phyloP scores from a whole-genome alignment of 2,797 vertebrate species.

The Bryconaethiops microstoma region DNA sequence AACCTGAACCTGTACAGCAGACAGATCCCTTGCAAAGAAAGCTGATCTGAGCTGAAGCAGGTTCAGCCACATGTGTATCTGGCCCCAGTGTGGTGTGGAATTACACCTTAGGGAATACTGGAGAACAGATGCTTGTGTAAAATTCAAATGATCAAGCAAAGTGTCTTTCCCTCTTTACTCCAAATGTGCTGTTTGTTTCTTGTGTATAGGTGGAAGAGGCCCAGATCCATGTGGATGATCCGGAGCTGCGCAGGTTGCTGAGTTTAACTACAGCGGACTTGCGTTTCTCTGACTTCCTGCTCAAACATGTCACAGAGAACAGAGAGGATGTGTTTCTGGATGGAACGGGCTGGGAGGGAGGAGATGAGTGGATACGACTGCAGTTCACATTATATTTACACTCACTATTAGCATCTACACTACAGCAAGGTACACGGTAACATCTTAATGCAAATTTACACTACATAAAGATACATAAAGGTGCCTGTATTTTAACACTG shows the following conservation, averaged over 20 bases:
- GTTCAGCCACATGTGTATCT: not conserved
- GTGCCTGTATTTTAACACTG: too few species aligned
- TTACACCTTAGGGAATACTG: not conserved
- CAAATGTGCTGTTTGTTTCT: not conserved
- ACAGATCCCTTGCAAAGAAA: not conserved
- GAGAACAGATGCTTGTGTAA: too few species aligned
- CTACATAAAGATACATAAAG: too few species aligned
- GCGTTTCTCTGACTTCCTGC: slow-evolving; percentile 91
- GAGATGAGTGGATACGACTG: slow-evolving; percentile 97
- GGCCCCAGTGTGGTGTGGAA: not conserved
- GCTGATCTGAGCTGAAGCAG: not conserved
- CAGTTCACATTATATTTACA: slow-evolving; percentile 94
- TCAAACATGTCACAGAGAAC: slow-evolving; percentile 95
- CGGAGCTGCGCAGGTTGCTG: slow-evolving; percentile 87
- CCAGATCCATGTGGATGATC: slow-evolving; percentile 88
- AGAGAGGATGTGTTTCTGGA: slow-evolving; percentile 95
- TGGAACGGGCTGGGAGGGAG: slow-evolving; percentile 97
- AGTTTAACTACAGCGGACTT: slow-evolving; percentile 93
- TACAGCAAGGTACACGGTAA: slow-evolving; percentile 82
- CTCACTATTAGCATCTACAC: slow-evolving; percentile 85
- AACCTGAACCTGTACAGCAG: not conserved
- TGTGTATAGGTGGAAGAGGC: slow-evolving; percentile 88
- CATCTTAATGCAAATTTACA: slow-evolving; percentile 68
- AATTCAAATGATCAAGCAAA: too few species aligned
- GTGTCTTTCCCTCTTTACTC: too few species aligned